phyloP scores from a whole-genome alignment of 2,113 vertebrate species.

The Corythoichthys intestinalis region DNA sequence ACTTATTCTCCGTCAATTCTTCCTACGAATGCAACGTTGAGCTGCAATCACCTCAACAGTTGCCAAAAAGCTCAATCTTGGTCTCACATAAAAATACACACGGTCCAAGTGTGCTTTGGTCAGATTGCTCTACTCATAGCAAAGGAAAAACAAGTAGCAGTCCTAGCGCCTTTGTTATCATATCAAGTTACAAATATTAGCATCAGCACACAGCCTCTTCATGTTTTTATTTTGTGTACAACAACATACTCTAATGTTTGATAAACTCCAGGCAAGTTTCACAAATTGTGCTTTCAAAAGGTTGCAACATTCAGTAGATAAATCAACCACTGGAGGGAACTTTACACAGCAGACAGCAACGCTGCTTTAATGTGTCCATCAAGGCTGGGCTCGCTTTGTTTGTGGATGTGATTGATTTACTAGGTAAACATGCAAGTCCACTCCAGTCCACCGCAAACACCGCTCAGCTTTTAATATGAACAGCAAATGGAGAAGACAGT shows the following conservation, averaged over 20 bases:
- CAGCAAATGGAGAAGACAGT: slow-evolving; percentile 36
- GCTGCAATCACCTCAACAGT: no score
- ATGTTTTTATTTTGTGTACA: slow-evolving; percentile 47
- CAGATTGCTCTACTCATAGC: no score
- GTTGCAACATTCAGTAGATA: slow-evolving; percentile 56
- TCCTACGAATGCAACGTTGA: no score
- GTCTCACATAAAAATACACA: no score
- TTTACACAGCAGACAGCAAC: slow-evolving; percentile 52
- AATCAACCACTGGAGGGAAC: slow-evolving; percentile 58
- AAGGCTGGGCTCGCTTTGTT: slow-evolving; percentile 33
- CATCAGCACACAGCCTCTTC: slow-evolving; percentile 26
- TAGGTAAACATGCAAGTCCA: slow-evolving; percentile 43
- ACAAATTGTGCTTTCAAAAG: slow-evolving; percentile 53
- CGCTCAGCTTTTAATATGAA: slow-evolving; percentile 24
- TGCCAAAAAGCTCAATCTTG: no score
- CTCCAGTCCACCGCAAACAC: slow-evolving; percentile 5
- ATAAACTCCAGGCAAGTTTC: slow-evolving; percentile 67
- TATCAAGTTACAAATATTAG: slow-evolving; percentile 43
- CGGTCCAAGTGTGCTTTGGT: no score
- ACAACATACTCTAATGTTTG: slow-evolving; percentile 57
- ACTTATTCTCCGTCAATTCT: no score
- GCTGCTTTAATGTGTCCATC: slow-evolving; percentile 51
- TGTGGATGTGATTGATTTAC: slow-evolving; percentile 45
- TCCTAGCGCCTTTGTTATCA: slow-evolving; percentile 17
- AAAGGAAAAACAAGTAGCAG: slow-evolving; percentile 10